phyloP scores from a whole-genome alignment of 53 echinoderm and acorn worm species.

The Actinopyga echinites region DNA sequence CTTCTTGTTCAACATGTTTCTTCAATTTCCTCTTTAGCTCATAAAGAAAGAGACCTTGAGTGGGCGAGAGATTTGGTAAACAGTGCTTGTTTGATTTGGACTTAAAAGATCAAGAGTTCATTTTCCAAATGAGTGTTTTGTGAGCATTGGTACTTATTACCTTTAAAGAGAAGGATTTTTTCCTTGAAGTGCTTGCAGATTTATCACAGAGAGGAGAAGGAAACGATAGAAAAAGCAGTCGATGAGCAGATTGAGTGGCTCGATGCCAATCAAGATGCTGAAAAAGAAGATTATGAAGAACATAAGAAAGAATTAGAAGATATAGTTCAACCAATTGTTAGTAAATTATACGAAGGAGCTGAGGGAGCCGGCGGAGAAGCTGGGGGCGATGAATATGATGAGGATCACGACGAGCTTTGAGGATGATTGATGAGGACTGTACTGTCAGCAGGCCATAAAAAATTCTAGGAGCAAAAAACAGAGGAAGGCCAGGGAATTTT shows the following conservation, averaged over 20 bases:
- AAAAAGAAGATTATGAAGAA: slow-evolving; percentile 85
- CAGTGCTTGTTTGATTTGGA: too few species aligned
- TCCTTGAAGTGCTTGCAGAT: too few species aligned
- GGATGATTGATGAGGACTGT: not conserved
- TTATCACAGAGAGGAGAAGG: too few species aligned
- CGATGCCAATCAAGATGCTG: slow-evolving; percentile 93
- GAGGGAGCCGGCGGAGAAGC: slow-evolving; percentile 63
- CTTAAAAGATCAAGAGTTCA: too few species aligned
- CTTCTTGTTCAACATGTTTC: too few species aligned
- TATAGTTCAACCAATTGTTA: slow-evolving; percentile 81
- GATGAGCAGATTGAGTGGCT: slow-evolving; percentile 97
- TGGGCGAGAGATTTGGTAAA: too few species aligned
- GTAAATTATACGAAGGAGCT: slow-evolving; percentile 96
- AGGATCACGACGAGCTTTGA: slow-evolving; percentile 82
- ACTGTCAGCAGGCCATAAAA: not conserved
- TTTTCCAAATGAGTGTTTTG: too few species aligned
- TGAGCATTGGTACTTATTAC: too few species aligned
- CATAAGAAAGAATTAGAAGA: slow-evolving; percentile 97
- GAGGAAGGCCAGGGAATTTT: not conserved
- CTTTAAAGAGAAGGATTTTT: too few species aligned
- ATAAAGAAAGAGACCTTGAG: too few species aligned
- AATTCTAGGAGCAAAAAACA: not conserved
- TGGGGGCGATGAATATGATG: slow-evolving; percentile 55
- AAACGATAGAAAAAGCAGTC: slow-evolving; percentile 70
- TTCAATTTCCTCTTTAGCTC: too few species aligned